These are phyloP conservation scores for Haplochromis vanheusdeni DNA, from an alignment of 2,113 vertebrate species.

Conservation along the genomic window DNA sequence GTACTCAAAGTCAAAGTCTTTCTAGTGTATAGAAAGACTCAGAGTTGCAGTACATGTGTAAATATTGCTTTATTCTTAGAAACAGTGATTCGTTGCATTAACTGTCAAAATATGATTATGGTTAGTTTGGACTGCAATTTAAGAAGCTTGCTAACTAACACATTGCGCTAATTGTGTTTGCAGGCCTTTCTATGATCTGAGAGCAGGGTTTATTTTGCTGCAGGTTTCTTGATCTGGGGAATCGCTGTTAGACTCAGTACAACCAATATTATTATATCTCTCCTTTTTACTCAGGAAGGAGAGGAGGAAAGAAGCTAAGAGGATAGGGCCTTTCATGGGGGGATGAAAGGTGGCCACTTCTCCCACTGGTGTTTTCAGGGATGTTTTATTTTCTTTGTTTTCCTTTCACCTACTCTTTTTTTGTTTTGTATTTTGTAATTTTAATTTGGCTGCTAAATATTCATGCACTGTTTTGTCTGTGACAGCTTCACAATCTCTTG, in stretches of 20 bases:
- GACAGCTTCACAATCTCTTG: constrained; percentile 66
- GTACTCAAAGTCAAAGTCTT: neutral
- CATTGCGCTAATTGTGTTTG: neutral
- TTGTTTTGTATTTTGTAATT: constrained; percentile 68
- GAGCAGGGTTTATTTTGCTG: neutral
- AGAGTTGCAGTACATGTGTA: neutral
- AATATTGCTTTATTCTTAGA: neutral
- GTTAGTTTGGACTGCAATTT: neutral
- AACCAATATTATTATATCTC: constrained; percentile 40
- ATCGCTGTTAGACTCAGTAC: constrained; percentile 32
- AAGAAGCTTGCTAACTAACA: neutral
- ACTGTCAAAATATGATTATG: neutral
- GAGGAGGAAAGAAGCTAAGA: neutral
- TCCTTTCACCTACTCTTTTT: constrained; percentile 38
- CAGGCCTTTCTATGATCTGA: constrained; percentile 25
- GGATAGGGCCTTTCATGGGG: constrained; percentile 1
- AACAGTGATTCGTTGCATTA: neutral
- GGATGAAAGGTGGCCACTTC: constrained; percentile 50
- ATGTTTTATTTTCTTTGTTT: constrained; percentile 53
- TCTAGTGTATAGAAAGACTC: neutral
- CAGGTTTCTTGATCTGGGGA: constrained; percentile 35
- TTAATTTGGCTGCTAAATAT: constrained; percentile 74
- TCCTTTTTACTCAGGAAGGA: constrained; percentile 13
- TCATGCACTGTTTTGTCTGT: constrained; percentile 69
- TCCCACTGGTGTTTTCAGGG: constrained; percentile 59